Evolutionary conservation across 2,797 vertebrate genomes (phyloP).

Genomic region (Manis crassicaudata): DNA sequence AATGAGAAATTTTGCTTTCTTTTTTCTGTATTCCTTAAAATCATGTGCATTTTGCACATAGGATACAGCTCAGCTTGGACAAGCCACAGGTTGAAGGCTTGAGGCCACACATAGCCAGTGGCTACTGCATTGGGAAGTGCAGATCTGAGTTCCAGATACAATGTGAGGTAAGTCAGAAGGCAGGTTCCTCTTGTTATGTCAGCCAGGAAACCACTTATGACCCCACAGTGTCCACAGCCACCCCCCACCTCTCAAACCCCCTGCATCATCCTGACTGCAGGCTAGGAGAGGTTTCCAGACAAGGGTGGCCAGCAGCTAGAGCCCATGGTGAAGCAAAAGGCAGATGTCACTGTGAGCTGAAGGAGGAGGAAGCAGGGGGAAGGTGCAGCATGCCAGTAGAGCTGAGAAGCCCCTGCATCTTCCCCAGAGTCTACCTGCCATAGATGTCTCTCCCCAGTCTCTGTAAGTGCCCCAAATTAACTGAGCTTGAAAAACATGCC

Average conservation of each 20-base stretch:
- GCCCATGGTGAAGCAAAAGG: background rate
- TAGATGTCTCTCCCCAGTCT: background rate
- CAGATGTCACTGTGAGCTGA: background rate
- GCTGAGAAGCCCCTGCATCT: too few relatives aligned
- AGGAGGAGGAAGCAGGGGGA: background rate
- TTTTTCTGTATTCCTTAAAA: background rate
- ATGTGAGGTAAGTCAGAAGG: background rate
- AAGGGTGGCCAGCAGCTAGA: background rate
- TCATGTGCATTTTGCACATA: background rate
- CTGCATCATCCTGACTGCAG: background rate
- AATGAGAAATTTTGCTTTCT: background rate
- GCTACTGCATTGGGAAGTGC: background rate
- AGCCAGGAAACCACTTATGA: background rate
- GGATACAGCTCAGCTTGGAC: background rate
- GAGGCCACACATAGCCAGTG: background rate
- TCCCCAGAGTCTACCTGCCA: background rate
- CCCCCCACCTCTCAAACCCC: background rate
- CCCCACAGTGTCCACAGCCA: background rate
- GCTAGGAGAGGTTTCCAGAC: background rate
- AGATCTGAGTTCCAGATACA: background rate
- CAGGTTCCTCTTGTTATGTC: background rate
- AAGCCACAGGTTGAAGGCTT: background rate
- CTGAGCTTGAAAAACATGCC: background rate
- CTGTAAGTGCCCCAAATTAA: background rate
- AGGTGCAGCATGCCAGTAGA: too few relatives aligned